Evolutionary conservation across 1,140 invertebrate genomes (phyloP), one percentile per base, ranked within the genome.

Genomic region (Bombyx mandarina): DNA sequence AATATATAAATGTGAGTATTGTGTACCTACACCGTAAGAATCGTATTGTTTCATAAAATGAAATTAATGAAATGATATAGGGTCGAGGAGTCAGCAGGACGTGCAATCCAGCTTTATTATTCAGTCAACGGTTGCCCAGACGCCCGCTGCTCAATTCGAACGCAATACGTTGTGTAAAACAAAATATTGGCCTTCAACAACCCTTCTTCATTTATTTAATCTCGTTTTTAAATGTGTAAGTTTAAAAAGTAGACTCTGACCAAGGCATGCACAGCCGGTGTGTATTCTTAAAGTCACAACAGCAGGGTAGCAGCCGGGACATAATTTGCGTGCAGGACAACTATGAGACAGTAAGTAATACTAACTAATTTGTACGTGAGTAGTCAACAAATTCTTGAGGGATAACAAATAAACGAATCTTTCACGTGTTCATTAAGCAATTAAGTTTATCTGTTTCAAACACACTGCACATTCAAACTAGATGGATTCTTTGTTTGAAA

Each of bases 51-150:
- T 65, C 61, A 66, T 72, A 69, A 65, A 67, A 61, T 62, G 59
- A 69, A 67, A 73, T 69, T 63, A 67, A 61, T 62, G 59, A 69
- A 67, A 73, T 69, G 63, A 75, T 75, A 66, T 77, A 74, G 78
- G 66, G 73, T 69, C 66, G 67, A 67, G 60, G 62, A 66, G 65
- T 61, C 63, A 66, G 72, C 75, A 79, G 78, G 78, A 80, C 77
- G 77, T 68, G 58, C 70, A 71, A 72, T 79, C 67, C 69, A 57
- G 61, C 58, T 68, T 71, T 70, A 84, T 77, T 78, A 79, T 73
- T 74, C 73, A 71, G 75, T 73, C 64, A 69, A 66, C 68, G 55
- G 53, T 59, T 60, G 62, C 62, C 65, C 60, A 69, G 51, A 68
- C 68, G 64, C 26, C 26, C 26, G 26, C 26, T 35, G 4, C 71